Conservation (phyloP, 2,797 vertebrate species). For the Chaetodon trifasciatus region DNA sequence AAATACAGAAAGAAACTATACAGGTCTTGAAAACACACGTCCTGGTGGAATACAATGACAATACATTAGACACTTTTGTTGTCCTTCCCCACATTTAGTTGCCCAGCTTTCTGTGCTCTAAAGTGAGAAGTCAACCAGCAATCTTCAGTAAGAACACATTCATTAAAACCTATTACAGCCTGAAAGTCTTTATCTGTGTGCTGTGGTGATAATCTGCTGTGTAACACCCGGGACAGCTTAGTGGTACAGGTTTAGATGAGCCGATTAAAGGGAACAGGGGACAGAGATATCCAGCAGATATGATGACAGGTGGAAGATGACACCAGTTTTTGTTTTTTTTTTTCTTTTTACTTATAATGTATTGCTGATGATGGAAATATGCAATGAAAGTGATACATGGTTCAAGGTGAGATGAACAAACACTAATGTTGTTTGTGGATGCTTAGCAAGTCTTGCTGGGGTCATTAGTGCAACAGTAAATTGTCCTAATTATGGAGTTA, state of each 20-base stretch:
- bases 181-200: slow-evolving; percentile 41
- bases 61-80: not conserved
- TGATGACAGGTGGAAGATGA: slow-evolving; percentile 13
- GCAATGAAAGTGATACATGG: slow-evolving; percentile 33
- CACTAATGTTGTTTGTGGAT: slow-evolving; percentile 49
- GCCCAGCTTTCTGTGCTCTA: slow-evolving; percentile 1
- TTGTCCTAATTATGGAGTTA: slow-evolving; percentile 49
- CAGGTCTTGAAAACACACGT: not conserved
- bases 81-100: not conserved
- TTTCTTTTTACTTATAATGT: not conserved
- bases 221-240: slow-evolving; percentile 32
- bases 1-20: not conserved
- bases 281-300: slow-evolving; percentile 15
- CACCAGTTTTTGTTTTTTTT: not conserved
- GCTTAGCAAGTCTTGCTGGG: slow-evolving; percentile 31
- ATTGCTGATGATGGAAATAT: slow-evolving; percentile 17
- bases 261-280: slow-evolving; percentile 35
- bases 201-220: slow-evolving; percentile 37
- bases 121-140: slow-evolving; percentile 4
- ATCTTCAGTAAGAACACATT: slow-evolving; percentile 32
- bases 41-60: not conserved
- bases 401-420: slow-evolving; percentile 27
- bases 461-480: slow-evolving; percentile 53
- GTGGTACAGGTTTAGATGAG: slow-evolving; percentile 23
- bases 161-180: slow-evolving; percentile 49